Evolutionary conservation across 92 coral and sea anemone species (phyloP).

Genomic region (Epizoanthus rinbou): DNA sequence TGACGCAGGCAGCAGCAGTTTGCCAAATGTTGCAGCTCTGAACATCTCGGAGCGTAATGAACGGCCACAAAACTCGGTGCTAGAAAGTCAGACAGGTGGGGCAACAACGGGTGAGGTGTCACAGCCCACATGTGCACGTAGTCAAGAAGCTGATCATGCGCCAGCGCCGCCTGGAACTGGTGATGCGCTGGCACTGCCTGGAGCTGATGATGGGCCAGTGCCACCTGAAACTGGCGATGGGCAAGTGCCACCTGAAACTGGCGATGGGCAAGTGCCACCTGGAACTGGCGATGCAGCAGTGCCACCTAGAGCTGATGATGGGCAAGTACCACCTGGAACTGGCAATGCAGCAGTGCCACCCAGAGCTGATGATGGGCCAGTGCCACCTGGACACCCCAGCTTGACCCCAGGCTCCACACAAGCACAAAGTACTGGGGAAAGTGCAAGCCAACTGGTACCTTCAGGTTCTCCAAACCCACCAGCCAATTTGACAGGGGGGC

Average conservation of each 20-base stretch:
- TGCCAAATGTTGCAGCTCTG: background rate
- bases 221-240: no score
- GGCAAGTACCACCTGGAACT: no score
- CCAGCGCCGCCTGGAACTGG: no score
- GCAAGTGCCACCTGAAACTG: no score
- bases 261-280: no score
- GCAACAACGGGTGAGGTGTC: no score
- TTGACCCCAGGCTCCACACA: conserved; percentile 8
- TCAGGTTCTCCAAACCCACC: background rate
- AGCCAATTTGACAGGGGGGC: background rate
- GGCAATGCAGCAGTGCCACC: background rate
- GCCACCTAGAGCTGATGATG: no score
- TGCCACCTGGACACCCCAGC: background rate
- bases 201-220: background rate
- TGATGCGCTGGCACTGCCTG: no score
- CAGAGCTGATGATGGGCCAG: background rate
- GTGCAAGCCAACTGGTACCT: background rate
- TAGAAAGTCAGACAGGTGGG: no score
- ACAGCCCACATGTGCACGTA: background rate
- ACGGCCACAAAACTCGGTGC: background rate
- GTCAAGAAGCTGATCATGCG: background rate
- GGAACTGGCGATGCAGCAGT: background rate
- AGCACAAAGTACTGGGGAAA: background rate
- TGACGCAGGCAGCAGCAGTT: background rate
- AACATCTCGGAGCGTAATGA: background rate